Base-by-base conservation (phyloP, 1,140 invertebrate species). In the Diabrotica undecimpunctata region DNA sequence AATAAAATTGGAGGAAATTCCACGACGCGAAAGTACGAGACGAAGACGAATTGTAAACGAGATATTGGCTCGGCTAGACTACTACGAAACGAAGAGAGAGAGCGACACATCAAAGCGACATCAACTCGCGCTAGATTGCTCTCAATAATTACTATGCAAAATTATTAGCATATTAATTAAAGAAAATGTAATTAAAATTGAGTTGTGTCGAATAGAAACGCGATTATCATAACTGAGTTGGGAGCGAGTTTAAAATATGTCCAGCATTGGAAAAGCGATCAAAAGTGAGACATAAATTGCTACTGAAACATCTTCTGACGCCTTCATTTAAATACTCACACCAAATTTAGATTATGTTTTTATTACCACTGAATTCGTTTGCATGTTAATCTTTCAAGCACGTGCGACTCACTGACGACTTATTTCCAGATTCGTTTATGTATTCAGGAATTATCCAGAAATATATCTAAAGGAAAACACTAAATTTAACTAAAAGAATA, bases 141-240 rank as follows among this genome's bases (percentile, higher is more conserved):
- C 74, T 71, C 76, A 78, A 81, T 81, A 79, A 81, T 81, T 79
- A 81, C 78, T 80, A 80, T 81, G 79, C 79, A 79, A 79, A 81
- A 81, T 81, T 79, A 81, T 81, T 81, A 81, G 79, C 79, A 81
- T 81, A 81, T 81, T 81, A 80, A 81, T 81, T 81, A 80, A 81
- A 81, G 79, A 81, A 78, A 77, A 78, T 77, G 74, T 78, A 78
- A 77, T 78, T 78, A 78, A 78, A 78, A 78, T 78, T 71, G 75
- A 78, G 76, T 78, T 76, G 74, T 77, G 73, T 77, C 72, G 75
- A 77, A 75, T 77, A 66, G 69, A 69, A 74, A 73, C 69, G 71
- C 70, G 74, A 75, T 75, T 75, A 75, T 74, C 72, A 75, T 74
- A 75, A 73, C 70, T 66, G 72, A 73, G 67, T 72, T 70, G 70